These are phyloP conservation scores for Diglossa brunneiventris DNA, from an alignment of 2,113 vertebrate species.

Conservation along the genomic window DNA sequence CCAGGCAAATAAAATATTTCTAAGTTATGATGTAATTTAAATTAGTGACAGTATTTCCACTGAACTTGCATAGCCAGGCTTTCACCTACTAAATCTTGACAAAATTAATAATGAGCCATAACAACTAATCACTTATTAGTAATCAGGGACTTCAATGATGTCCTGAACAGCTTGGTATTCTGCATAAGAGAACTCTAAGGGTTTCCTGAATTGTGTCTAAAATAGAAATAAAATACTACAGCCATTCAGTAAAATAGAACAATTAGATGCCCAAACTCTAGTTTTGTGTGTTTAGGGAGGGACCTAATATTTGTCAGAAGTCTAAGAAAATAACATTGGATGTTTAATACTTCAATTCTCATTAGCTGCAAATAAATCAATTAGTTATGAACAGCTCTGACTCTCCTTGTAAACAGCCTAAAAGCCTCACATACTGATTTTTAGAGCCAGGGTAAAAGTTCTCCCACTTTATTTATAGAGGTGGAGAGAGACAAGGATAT, in stretches of 20 bases:
- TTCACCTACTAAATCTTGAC: not conserved
- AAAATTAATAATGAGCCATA: not conserved
- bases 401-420: not conserved
- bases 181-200: not conserved
- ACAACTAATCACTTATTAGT: not conserved
- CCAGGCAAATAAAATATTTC: not conserved
- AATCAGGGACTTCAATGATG: not conserved
- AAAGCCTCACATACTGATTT: not conserved
- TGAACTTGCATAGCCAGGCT: not conserved
- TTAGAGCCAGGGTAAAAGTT: slow-evolving; percentile 43
- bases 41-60: not conserved
- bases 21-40: not conserved
- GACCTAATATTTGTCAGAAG: not conserved
- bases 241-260: not conserved
- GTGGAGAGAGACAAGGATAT: slow-evolving; percentile 71
- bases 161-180: not conserved
- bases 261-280: not conserved
- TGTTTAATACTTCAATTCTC: not conserved
- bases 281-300: not conserved
- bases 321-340: not conserved
- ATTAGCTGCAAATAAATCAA: not conserved
- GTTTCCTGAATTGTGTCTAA: not conserved
- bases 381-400: not conserved
- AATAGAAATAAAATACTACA: not conserved
- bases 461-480: slow-evolving; percentile 68